Conservation (phyloP, 2,113 vertebrate genomes). For the Hemiscyllium ocellatum region DNA sequence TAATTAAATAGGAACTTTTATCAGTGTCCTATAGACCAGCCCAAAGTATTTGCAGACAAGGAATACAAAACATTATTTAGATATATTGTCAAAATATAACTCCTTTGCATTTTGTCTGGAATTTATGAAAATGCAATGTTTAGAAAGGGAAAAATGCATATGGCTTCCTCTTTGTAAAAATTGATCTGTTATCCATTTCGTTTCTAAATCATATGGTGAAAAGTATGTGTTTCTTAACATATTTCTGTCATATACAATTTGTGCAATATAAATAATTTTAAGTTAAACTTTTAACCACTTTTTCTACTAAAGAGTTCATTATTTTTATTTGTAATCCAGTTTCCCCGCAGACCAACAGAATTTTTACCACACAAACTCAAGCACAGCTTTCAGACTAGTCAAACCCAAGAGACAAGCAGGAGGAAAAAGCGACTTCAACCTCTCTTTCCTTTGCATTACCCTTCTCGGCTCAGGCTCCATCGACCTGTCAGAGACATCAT, state of each 20-base stretch:
- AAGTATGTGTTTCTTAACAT: background rate
- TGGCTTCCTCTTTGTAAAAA: background rate
- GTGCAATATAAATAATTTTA: background rate
- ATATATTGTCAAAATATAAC: background rate
- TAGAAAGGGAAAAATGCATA: background rate
- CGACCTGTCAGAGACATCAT: slow-evolving; percentile 80
- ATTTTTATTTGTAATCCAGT: background rate
- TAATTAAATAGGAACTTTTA: background rate
- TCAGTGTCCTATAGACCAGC: too few relatives aligned
- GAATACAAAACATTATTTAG: background rate
- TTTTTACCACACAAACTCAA: slow-evolving; percentile 64
- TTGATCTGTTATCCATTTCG: background rate
- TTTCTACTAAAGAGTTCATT: background rate
- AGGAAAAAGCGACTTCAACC: slow-evolving; percentile 55
- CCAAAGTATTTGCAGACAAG: background rate
- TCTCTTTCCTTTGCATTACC: slow-evolving; percentile 62
- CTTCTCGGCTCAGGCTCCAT: slow-evolving; percentile 65
- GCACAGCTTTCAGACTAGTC: slow-evolving; percentile 62
- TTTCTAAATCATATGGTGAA: background rate
- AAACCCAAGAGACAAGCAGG: slow-evolving; percentile 57
- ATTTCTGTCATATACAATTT: too few relatives aligned
- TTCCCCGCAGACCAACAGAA: slow-evolving; percentile 48
- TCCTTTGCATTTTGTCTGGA: background rate
- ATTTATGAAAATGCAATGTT: background rate
- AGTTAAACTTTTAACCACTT: slow-evolving; percentile 14